phyloP scores from a whole-genome alignment of 1,140 invertebrate genomes.

The Oscheius sp. region DNA sequence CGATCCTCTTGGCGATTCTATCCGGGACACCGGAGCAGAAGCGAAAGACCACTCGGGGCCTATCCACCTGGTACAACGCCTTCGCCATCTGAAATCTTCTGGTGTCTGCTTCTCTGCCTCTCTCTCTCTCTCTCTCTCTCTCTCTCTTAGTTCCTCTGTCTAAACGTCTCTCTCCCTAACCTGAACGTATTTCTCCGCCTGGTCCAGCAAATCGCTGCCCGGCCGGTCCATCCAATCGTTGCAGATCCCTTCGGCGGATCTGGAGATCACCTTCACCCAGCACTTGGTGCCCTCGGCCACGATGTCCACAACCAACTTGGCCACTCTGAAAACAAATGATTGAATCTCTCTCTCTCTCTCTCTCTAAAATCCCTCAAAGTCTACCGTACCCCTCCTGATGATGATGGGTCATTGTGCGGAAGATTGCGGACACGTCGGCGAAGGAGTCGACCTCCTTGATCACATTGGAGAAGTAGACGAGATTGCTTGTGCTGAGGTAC shows the following conservation, averaged over 20 bases:
- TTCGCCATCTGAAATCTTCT: neutral
- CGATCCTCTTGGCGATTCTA: slow-evolving; percentile 27
- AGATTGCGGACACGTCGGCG: neutral
- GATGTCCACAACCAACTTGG: neutral
- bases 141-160: no score
- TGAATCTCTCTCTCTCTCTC: neutral
- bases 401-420: no score
- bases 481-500: slow-evolving; percentile 3
- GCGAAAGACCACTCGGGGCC: slow-evolving; percentile 6
- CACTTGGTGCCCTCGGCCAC: neutral
- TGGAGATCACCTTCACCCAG: slow-evolving; percentile 6
- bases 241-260: neutral
- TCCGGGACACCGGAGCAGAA: slow-evolving; percentile 15
- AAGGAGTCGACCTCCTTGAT: neutral
- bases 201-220: neutral
- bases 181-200: slow-evolving; percentile 1
- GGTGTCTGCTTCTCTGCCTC: no score
- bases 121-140: no score
- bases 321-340: neutral
- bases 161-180: neutral
- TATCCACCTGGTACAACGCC: neutral
- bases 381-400: neutral
- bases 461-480: neutral
- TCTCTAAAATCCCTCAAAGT: neutral
- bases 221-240: neutral